Evolutionary conservation across 2,888 invertebrate genomes (phyloP), one percentile per base, ranked within the genome.

Genomic region (Mylabris sibirica): DNA sequence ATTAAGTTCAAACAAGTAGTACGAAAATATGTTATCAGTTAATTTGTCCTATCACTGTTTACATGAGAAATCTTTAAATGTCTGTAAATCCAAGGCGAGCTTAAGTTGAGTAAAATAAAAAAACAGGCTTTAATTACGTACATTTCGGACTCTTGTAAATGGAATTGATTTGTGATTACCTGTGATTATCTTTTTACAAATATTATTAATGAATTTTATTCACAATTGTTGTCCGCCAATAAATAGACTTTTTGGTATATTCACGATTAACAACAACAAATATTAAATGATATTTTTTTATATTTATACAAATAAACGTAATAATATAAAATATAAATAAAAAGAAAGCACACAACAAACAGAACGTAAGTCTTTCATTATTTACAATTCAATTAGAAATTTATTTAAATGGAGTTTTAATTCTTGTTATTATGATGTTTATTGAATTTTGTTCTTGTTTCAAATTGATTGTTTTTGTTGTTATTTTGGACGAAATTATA

Each of bases 261-360:
- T n/a, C 44, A 14, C 3, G 12, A 38, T 8, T n/a, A 17, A 44
- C 4, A 44, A 44, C 17, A 17, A 53, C 11, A 22, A 2, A 22
- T 12, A 44, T 11, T 11, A 20, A 17, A 44, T 14, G 38, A 22
- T 53, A 68, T 68, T 68, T 68, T 67, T 68, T 68, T 68, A 68
- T 62, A 68, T 65, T 68, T 68, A 64, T 68, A 68, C 68, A 67
- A 67, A 49, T 49, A n/a, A 44, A 44, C 14, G 38, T 12, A 11
- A 44, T 11, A 20, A 20, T 5, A 44, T n/a, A 6, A 44, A 44
- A 17, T 8, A 17, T n/a, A 17, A 44, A 38, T 38, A 12, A 12
- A 38, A 14, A n/a, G 44, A 53, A 53, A 22, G 49, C 12, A 24
- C 24, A 57, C 24, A 57, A 53, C 12, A 53, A 53, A 53, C 49